These are phyloP conservation scores for Noctuana brunneofusca DNA, from an alignment of 2,888 invertebrate species.

Conservation along the genomic window DNA sequence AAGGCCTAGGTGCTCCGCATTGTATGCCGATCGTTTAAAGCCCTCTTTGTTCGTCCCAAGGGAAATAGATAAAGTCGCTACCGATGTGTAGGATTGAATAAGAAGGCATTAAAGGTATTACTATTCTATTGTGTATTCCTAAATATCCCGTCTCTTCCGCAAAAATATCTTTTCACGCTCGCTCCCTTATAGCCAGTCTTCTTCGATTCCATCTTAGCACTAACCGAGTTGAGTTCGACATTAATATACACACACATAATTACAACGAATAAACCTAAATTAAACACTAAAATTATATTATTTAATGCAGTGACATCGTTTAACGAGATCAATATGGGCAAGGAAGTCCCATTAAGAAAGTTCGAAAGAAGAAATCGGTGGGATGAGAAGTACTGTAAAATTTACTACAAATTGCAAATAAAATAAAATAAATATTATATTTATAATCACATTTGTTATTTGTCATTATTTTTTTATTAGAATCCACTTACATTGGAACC, in stretches of 20 bases:
- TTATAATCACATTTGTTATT: background rate
- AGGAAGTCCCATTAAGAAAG: background rate
- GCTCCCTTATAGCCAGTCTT: conserved; percentile 61
- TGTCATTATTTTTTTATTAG: background rate
- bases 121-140: conserved; percentile 43
- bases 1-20: conserved; percentile 12
- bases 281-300: conserved; percentile 1
- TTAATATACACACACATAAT: conserved; percentile 23
- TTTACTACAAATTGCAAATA: conserved; percentile 3
- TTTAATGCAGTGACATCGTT: conserved; percentile 17
- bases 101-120: conserved; percentile 22
- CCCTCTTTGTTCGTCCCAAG: conserved; percentile 11
- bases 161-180: conserved; percentile 44
- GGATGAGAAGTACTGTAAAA: background rate
- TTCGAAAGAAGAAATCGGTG: conserved; percentile 4
- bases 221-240: conserved; percentile 36
- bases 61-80: background rate
- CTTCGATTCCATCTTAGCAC: conserved; percentile 55
- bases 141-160: conserved; percentile 45
- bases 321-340: conserved; percentile 11
- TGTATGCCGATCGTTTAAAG: conserved; percentile 24
- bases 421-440: background rate
- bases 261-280: conserved; percentile 6
- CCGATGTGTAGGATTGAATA: background rate
- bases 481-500: background rate